Conservation (phyloP, 2,113 vertebrate species). For the Bombycilla garrulus region DNA sequence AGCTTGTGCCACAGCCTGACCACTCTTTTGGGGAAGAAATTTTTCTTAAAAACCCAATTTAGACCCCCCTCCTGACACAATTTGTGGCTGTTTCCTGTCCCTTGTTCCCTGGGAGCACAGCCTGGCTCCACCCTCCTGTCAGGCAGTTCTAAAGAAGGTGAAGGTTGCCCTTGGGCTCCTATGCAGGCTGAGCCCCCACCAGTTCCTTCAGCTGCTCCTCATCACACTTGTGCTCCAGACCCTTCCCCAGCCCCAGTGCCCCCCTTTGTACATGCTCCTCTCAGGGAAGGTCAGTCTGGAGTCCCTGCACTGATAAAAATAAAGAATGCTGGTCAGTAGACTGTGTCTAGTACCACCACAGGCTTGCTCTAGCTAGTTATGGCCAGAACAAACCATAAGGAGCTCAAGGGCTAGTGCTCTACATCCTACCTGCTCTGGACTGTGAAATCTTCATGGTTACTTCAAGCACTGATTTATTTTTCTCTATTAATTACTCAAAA, state of each 20-base stretch:
- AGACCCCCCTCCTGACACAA: not conserved
- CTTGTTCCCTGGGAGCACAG: not conserved
- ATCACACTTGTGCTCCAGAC: not conserved
- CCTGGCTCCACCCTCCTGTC: not conserved
- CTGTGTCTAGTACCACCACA: not conserved
- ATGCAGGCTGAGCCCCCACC: not conserved
- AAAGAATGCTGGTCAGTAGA: not conserved
- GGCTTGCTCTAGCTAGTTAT: not conserved
- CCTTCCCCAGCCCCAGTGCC: not conserved
- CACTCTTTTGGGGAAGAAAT: not conserved
- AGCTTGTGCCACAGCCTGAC: not conserved
- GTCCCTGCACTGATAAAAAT: not conserved
- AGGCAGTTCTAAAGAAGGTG: not conserved
- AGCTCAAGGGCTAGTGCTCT: not conserved
- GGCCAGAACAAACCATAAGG: not conserved
- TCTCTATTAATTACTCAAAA: not conserved
- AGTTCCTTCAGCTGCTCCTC: not conserved
- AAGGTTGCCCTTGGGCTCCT: not conserved
- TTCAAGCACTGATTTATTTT: not conserved
- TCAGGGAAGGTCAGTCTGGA: not conserved
- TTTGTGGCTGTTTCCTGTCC: not conserved
- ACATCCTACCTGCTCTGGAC: not conserved
- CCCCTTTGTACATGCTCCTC: not conserved
- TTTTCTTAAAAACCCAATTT: not conserved
- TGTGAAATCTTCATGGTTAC: not conserved